Base-by-base conservation (phyloP, 2,888 invertebrate genomes). In the Limenitis arthemis region DNA sequence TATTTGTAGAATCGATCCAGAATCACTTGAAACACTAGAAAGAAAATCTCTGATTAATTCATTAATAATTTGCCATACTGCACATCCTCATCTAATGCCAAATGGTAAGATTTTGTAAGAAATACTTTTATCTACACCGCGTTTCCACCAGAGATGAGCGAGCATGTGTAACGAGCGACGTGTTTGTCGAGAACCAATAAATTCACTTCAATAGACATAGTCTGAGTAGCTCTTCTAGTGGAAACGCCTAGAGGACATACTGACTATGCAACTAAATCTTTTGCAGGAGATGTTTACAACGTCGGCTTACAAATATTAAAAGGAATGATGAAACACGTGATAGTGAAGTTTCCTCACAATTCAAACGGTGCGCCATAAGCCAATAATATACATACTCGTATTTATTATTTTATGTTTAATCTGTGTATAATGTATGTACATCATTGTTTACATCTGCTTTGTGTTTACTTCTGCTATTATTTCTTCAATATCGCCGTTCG, bases 301-400 rank as follows among this genome's bases (percentile, higher is more conserved):
- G 33, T 54, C 6, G 55, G 55, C 6, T 41, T 51, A 20, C 36
- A 44, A 6, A 49, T 58, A n/a, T 43, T 51, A 4, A 32, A 47
- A 7, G 60, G 60, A 28, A 32, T 54, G 5, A 44, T 54, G 29
- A 54, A 54, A 9, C 56, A 60, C 20, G 56, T 58, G 1, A 53
- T 60, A 7, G 54, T 58, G 2, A 56, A 91, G 91, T 71, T 60
- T 39, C 72, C 77, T 94, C 39, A 67, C 94, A 37, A 80, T 93
- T 56, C 94, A 94, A 73, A 92, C 72, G 90, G 93, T 53, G 96
- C 8, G 8, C 11, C 37, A 8, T 29, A 28, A 4, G 4, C 5
- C 3, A 29, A 11, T 8, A 8, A 8, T 4, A 11, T 30, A 4
- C 4, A 41, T 29, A 30, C 29, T 29, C n/a, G n/a, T 5, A 40